Evolutionary conservation across 2,113 vertebrate species (phyloP), one percentile per base, ranked within the genome.

Genomic region (Eudyptes chrysolophus): DNA sequence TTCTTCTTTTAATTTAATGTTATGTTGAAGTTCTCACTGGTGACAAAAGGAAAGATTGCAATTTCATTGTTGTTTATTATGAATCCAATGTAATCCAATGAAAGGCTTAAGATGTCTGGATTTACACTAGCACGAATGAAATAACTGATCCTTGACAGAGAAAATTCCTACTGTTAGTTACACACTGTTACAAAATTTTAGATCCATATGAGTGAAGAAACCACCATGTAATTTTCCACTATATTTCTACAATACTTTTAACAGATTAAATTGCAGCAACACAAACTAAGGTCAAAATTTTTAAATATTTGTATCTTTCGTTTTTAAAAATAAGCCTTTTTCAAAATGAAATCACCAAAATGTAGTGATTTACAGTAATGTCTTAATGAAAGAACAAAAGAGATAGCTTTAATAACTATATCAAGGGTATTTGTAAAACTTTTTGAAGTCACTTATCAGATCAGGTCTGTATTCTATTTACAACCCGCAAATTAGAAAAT

Each of bases 251-350:
- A 84, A 51, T 42, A 29, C 2, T 58, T 86, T 48, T 20, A 74
- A 40, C 7, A 78, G 10, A 19, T 70, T 86, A 34, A 86, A 52
- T 49, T 65, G 24, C 13, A 66, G 17, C 11, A 80, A 58, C 0
- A 3, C 42, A 82, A 32, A 6, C 5, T 58, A 78, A 68, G 21
- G 8, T 11, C 8, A 83, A 70, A 51, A 38, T 2, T 29, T 46
- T 20, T 2, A 77, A 61, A n/a, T 54, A 82, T n/a, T 75, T 29
- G 1, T 26, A 32, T 9, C 1, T 62, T 69, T 62, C 3, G 0
- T 19, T 87, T 90, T 32, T 54, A 49, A 80, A 44, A 55, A 70
- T 42, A 76, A 46, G 5, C 3, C 5, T 77, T 74, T 22, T 49
- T 44, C n/a, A 81, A 89, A 74, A 86, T 27, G 78, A 87, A 85